Evolutionary conservation across 2,888 invertebrate species (phyloP).

Genomic region (Aromia moschata): DNA sequence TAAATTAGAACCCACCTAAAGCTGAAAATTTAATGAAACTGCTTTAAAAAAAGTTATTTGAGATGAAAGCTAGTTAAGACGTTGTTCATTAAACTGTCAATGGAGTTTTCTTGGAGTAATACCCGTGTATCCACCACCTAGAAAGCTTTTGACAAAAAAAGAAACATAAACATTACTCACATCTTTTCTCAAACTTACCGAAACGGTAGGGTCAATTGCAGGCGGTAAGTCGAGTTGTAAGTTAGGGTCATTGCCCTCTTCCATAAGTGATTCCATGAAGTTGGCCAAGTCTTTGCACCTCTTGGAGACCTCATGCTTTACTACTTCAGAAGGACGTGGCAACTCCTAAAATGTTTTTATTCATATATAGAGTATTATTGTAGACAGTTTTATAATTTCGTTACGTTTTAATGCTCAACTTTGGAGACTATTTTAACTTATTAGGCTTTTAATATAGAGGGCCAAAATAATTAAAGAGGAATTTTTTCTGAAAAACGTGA

Average conservation of each 20-base stretch:
- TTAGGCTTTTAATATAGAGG: too few relatives aligned
- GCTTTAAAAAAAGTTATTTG: not conserved
- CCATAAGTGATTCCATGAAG: conserved; percentile 80
- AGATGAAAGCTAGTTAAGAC: not conserved
- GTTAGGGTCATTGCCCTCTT: conserved; percentile 71
- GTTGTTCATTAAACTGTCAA: too few relatives aligned
- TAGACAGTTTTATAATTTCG: too few relatives aligned
- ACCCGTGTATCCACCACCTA: conserved; percentile 23
- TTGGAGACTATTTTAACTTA: too few relatives aligned
- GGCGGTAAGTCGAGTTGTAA: conserved; percentile 69
- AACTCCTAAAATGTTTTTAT: conserved; percentile 58
- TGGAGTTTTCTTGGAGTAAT: not conserved
- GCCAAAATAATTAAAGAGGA: too few relatives aligned
- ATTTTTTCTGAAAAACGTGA: too few relatives aligned
- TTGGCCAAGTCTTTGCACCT: conserved; percentile 77
- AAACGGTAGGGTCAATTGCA: conserved; percentile 70
- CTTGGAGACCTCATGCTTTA: conserved; percentile 73
- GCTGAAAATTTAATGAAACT: conserved; percentile 27
- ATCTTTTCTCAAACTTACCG: conserved; percentile 65
- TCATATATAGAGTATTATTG: too few relatives aligned
- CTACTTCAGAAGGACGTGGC: conserved; percentile 62
- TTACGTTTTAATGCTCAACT: too few relatives aligned
- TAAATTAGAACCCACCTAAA: conserved; percentile 27
- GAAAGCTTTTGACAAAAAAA: conserved; percentile 19
- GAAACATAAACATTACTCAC: conserved; percentile 41